These are phyloP conservation scores for Drosophila kokeensis DNA, from an alignment of 2,888 invertebrate species.

Conservation along the genomic window DNA sequence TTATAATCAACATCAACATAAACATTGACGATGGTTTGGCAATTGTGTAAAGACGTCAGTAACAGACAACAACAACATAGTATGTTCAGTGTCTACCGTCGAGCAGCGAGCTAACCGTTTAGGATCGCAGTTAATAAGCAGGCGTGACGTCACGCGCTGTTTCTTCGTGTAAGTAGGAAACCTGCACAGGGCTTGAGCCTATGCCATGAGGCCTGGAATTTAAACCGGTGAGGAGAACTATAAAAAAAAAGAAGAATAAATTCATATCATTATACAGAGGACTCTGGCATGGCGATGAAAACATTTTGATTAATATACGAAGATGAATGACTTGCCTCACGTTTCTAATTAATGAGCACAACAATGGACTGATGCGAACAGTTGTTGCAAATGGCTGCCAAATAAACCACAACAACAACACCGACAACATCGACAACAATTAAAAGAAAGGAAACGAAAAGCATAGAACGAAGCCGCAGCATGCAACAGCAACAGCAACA, in stretches of 20 bases:
- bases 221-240: not conserved
- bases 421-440: constrained; percentile 25
- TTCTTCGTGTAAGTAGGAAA: not conserved
- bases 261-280: constrained; percentile 16
- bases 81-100: constrained; percentile 9
- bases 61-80: not conserved
- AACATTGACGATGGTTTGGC: constrained; percentile 21
- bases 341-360: constrained; percentile 61
- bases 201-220: constrained; percentile 26
- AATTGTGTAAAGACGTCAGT: not conserved
- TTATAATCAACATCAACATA: constrained; percentile 8
- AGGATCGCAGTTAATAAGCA: constrained; percentile 17
- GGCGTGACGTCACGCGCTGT: constrained; percentile 34
- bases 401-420: constrained; percentile 44
- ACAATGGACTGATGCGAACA: constrained; percentile 81
- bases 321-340: constrained; percentile 34
- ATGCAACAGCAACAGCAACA: constrained; percentile 58
- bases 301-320: constrained; percentile 63
- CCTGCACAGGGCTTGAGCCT: constrained; percentile 18
- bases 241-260: not conserved
- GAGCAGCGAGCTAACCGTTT: constrained; percentile 1
- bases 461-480: constrained; percentile 56
- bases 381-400: constrained; percentile 76
- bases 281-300: constrained; percentile 41
- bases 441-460: constrained; percentile 34